Conservation (phyloP, 2,113 vertebrate species). For the Pangasianodon hypophthalmus region DNA sequence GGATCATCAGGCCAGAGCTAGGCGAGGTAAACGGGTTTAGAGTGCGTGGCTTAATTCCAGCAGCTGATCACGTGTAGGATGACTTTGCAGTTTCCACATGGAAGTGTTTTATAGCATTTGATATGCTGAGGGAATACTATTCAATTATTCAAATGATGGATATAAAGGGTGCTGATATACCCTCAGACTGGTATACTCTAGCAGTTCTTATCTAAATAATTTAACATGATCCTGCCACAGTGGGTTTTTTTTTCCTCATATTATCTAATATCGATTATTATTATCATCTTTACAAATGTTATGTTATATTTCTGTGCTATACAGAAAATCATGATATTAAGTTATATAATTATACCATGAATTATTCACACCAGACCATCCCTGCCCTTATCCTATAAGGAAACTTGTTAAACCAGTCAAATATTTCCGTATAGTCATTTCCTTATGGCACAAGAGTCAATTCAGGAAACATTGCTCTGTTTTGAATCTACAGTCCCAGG, state of each 20-base stretch:
- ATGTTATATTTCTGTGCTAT: not conserved
- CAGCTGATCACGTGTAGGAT: not conserved
- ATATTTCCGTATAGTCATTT: not conserved
- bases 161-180: not conserved
- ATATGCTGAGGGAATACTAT: not conserved
- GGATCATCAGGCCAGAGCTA: not conserved
- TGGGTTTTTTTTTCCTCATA: not conserved
- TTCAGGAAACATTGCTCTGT: constrained; percentile 6
- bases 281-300: not conserved
- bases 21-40: not conserved
- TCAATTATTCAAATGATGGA: not conserved
- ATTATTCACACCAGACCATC: not conserved
- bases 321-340: not conserved
- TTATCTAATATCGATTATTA: not conserved
- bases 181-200: not conserved
- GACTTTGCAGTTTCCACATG: not conserved
- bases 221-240: not conserved
- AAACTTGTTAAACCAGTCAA: not conserved
- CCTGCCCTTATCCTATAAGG: not conserved
- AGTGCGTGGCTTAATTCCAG: not conserved
- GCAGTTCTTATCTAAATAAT: not conserved
- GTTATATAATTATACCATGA: not conserved
- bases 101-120: not conserved
- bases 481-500: constrained; percentile 22
- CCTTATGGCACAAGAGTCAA: not conserved